Evolutionary conservation across 1,140 invertebrate species (phyloP), one percentile per base, ranked within the genome.

Genomic region (Leucophenga varia): DNA sequence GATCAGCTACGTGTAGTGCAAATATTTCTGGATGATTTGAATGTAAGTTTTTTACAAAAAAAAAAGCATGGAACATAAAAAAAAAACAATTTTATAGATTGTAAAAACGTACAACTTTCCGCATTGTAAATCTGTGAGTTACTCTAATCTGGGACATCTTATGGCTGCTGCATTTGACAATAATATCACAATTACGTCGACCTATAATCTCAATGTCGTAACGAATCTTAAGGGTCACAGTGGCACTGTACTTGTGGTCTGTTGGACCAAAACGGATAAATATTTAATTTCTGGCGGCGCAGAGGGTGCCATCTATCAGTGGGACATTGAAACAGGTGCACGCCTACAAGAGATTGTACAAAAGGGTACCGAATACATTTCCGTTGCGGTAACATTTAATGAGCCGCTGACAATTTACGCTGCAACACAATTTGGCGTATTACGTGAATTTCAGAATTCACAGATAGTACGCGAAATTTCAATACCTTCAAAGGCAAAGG

Each of bases 1-100:
- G 91, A 95, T 73, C 93, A 93, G 76, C 76, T 97, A 1, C 79
- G 89, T 31, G 86, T 92, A 25, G 86, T 92, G 80, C 89, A 87
- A 36, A 84, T 97, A 22, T 76, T 93, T 22, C 88, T 95, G 55
- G 89, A 95, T 58, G 90, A 95, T 60, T 82, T 97, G n/a, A 78
- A 86, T 59, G 81, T 83, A 8, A 51, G 57, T 48, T 14, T 38
- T n/a, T 86, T 58, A n/a, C n/a, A n/a, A n/a, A n/a, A n/a, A n/a
- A n/a, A n/a, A n/a, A n/a, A n/a, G n/a, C n/a, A n/a, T n/a, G n/a
- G n/a, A 77, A 20, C 1, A 84, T 90, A 19, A 80, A 87, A 55
- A 83, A 81, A 54, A 91, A 87, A 57, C 80, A 80, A 52, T 30
- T 35, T 51, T 48, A 10, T 30, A 53, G 50, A 56, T 53, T 36